Conservation (phyloP, 2,113 vertebrate species). For the Caranx melampygus region DNA sequence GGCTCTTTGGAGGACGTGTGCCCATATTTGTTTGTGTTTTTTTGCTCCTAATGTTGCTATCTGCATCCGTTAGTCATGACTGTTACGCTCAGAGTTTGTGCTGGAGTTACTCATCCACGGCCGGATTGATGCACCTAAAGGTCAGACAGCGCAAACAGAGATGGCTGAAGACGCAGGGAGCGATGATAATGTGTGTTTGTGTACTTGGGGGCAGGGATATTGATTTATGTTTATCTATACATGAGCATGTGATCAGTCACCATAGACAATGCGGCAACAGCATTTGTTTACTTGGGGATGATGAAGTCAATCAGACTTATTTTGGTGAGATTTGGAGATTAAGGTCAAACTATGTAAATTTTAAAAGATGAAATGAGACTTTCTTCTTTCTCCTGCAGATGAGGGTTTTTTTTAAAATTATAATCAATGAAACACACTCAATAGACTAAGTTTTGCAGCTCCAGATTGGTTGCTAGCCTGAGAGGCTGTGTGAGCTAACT, state of each 20-base stretch:
- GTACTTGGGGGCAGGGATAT: conserved; percentile 28
- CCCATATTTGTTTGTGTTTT: conserved; percentile 40
- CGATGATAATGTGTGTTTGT: conserved; percentile 26
- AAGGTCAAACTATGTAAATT: no score
- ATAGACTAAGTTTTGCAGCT: no score
- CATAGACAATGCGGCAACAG: neutral
- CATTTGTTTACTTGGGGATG: conserved; percentile 8
- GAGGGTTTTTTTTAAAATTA: no score
- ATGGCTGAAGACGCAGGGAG: neutral
- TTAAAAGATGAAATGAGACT: no score
- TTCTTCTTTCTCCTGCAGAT: no score
- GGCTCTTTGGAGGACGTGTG: conserved; percentile 5
- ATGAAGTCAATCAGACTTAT: neutral
- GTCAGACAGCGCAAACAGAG: conserved; percentile 35
- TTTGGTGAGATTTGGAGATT: no score
- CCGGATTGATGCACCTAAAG: conserved; percentile 49
- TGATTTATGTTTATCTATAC: conserved; percentile 35
- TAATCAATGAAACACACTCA: no score
- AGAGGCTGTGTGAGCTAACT: no score
- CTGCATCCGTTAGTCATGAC: neutral
- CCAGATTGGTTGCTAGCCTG: no score
- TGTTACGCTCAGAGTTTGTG: conserved; percentile 2
- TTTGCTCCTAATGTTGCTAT: conserved; percentile 26
- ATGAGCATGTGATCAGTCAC: conserved; percentile 25
- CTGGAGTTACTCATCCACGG: conserved; percentile 11